Base-by-base conservation (phyloP, 2,888 invertebrate genomes). In the Carabus problematicus region DNA sequence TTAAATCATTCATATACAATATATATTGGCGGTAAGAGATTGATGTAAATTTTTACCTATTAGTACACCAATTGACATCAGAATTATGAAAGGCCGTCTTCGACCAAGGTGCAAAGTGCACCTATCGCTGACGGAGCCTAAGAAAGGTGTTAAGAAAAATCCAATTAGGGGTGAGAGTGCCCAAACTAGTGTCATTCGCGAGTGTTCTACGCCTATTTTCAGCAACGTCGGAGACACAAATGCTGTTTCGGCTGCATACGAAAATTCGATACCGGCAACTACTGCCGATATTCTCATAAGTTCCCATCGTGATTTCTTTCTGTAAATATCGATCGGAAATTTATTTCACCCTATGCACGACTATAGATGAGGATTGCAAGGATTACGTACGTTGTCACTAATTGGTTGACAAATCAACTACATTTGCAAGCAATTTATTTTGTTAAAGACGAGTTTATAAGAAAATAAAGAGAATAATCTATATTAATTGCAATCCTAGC, bases 191-290 rank as follows among this genome's bases (percentile, higher is more conserved):
- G 97, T 97, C 96, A 97, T 97, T 78, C 94, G 92, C 73, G 92
- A 89, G 79, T 97, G 95, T 69, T 93, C 91, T 0, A 97, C 93
- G 4, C 97, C 95, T 73, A 97, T 94, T 83, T 95, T 94, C 3
- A 97, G 86, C 11, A 98, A 84, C 0, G 95, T 96, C 1, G 98
- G 97, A 0, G 95, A 97, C 0, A 97, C 97, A 82, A 97, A 97
- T 0, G 97, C 97, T 0, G 97, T 98, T 83, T 98, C 97, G 0
- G 97, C 97, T 0, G 98, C 96, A 79, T 98, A 98, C 0, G 97
- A 96, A 82, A 98, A 95, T 80, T 98, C 97, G 70, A 98, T 97
- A 1, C 98, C 97, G 92, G 96, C 97, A 0, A 98, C 97, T 0
- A 96, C 96, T 0, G 96, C 93, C 16, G 96, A 97, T 73, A 97